Base-by-base conservation (phyloP, 1,140 invertebrate species). In the Cydia splendana region DNA sequence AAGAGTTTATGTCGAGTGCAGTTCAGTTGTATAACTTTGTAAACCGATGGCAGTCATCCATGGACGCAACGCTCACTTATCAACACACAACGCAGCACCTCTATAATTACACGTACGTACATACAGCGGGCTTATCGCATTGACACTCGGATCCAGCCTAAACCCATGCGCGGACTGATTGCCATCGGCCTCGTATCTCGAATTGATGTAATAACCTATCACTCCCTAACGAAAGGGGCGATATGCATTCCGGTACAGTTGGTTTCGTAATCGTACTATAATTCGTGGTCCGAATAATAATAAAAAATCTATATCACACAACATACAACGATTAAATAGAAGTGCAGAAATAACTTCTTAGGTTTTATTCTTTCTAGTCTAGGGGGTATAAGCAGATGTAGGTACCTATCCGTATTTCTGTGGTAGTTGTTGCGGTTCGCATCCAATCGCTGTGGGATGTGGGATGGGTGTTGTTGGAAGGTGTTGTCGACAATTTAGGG, bases 91-190 rank as follows among this genome's bases (percentile, higher is more conserved):
- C 57, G 18, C 20, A 62, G 18, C 9, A 24, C 57, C 57, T n/a
- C 51, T 10, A 62, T 62, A 62, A 62, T 62, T 62, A 62, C 57
- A 71, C 20, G 30, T 71, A 71, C 38, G 34, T 13, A 71, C 30
- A 30, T 30, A 24, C 67, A 67, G 67, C 67, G 38, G 34, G 30
- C 67, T 71, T 71, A 71, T 71, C 67, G 34, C 67, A 38, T 38
- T 62, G 30, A 38, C 67, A 71, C 67, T 13, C 18, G 24, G 65
- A 62, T 62, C 57, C 57, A 4, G 57, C 57, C 65, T 71, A 71
- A 71, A 71, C 34, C 67, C 67, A 71, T 71, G 18, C 34, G 67
- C 67, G 67, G 65, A 38, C 34, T 71, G 67, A 71, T 71, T 71
- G 67, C 67, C 30, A 38, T 71, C 67, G 67, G 15, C 20, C 57